Percentiles rank a stretch among this genome's conserved stretches.
These are phyloP conservation scores for Plagiodera versicolora DNA, from an alignment of 2,888 invertebrate genomes.

Conservation along the genomic window DNA sequence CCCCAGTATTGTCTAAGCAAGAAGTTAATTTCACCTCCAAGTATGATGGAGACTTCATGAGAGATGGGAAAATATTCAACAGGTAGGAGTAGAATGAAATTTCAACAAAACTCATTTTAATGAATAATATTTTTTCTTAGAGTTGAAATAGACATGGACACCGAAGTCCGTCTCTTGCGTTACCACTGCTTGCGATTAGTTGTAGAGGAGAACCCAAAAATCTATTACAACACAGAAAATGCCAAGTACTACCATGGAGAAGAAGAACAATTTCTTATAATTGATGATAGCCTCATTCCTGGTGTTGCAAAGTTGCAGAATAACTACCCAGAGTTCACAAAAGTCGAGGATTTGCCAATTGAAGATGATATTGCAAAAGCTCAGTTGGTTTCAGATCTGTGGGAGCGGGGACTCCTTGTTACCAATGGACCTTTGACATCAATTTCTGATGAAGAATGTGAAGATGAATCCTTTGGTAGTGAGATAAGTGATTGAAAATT, in stretches of 20 bases:
- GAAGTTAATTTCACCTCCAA: slow-evolving; percentile 73
- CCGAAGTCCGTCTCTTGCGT: slow-evolving; percentile 62
- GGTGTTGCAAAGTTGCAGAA: slow-evolving; percentile 72
- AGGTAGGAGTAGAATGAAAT: slow-evolving; percentile 40
- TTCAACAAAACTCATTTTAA: not conserved
- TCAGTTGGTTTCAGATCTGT: slow-evolving; percentile 70
- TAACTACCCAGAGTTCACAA: slow-evolving; percentile 76
- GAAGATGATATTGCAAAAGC: slow-evolving; percentile 68
- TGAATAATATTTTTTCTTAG: slow-evolving; percentile 39
- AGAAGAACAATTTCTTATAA: slow-evolving; percentile 75
- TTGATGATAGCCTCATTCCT: slow-evolving; percentile 68
- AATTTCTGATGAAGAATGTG: slow-evolving; percentile 28
- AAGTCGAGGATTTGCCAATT: slow-evolving; percentile 72
- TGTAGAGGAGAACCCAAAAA: slow-evolving; percentile 63
- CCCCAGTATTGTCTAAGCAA: slow-evolving; percentile 70
- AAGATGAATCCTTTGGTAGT: slow-evolving; percentile 7
- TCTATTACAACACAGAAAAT: slow-evolving; percentile 87
- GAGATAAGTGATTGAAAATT: slow-evolving; percentile 1
- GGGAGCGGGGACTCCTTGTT: slow-evolving; percentile 81
- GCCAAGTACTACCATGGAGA: slow-evolving; percentile 81
- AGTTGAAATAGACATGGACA: slow-evolving; percentile 66
- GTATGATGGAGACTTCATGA: slow-evolving; percentile 72
- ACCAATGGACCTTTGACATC: slow-evolving; percentile 58
- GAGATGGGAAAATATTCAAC: slow-evolving; percentile 64
- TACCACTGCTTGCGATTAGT: slow-evolving; percentile 63